Evolutionary conservation across 2,888 invertebrate genomes (phyloP).

Genomic region (Cheilosia pagana): DNA sequence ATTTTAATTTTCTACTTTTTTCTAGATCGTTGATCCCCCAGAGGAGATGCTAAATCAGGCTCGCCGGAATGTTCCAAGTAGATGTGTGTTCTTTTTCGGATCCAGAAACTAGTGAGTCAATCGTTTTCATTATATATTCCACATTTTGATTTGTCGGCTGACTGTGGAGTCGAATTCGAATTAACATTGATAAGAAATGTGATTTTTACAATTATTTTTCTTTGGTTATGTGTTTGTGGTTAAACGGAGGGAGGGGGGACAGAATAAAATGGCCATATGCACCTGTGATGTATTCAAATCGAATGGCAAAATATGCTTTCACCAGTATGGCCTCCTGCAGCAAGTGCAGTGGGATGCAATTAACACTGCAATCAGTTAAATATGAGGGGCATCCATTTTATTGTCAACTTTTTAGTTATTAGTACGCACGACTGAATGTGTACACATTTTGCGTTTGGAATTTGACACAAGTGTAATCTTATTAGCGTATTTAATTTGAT

Average conservation of each 20-base stretch:
- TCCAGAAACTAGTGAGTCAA: conserved; percentile 95
- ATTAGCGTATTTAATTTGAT: too few species aligned
- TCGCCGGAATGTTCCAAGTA: conserved; percentile 89
- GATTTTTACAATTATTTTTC: conserved; percentile 47
- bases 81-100: conserved; percentile 97
- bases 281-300: not conserved
- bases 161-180: not conserved
- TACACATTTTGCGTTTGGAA: too few species aligned
- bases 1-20: conserved; percentile 43
- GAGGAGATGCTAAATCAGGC: conserved; percentile 89
- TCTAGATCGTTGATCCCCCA: conserved; percentile 92
- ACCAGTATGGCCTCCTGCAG: too few species aligned
- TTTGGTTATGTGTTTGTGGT: conserved; percentile 59
- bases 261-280: conserved; percentile 4
- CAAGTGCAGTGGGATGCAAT: not conserved
- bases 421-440: too few species aligned
- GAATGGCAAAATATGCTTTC: not conserved
- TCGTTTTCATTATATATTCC: conserved; percentile 24
- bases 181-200: conserved; percentile 46
- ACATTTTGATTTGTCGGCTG: not conserved
- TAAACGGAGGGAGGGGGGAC: not conserved
- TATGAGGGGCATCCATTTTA: too few species aligned
- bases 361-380: too few species aligned
- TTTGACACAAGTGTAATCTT: too few species aligned
- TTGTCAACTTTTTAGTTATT: too few species aligned